A percentile compares a stretch with the other conserved stretches of the same genome.
These are phyloP conservation scores for Octonoba sinensis DNA, from an alignment of 2,888 invertebrate genomes.

Conservation along the genomic window DNA sequence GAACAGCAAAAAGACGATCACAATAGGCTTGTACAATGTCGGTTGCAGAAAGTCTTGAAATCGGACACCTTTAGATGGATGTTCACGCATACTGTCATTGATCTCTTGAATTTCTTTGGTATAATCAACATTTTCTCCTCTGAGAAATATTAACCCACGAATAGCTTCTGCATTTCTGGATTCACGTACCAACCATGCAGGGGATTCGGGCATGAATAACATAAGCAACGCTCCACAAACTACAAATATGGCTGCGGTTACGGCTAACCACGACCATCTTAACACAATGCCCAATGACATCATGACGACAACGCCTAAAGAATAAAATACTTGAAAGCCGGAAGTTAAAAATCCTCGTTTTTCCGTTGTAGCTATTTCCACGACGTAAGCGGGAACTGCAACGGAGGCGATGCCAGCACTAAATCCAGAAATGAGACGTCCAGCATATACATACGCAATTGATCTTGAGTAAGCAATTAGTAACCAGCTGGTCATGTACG, in stretches of 20 bases:
- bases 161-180: conserved; percentile 48
- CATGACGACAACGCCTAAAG: conserved; percentile 53
- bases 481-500: conserved; percentile 70
- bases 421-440: conserved; percentile 55
- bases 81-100: conserved; percentile 5
- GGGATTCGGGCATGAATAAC: conserved; percentile 64
- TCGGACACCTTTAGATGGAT: conserved; percentile 51
- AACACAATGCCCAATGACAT: conserved; percentile 56
- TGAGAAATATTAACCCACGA: conserved; percentile 68
- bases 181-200: conserved; percentile 56
- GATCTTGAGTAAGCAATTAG: conserved; percentile 66
- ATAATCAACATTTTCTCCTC: conserved; percentile 66
- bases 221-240: conserved; percentile 27
- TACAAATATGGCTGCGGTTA: conserved; percentile 29
- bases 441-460: conserved; percentile 31
- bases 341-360: conserved; percentile 60
- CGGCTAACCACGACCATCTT: conserved; percentile 60
- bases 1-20: conserved; percentile 69
- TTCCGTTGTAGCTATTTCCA: conserved; percentile 61
- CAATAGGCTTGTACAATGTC: conserved; percentile 69
- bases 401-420: conserved; percentile 56
- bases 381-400: conserved; percentile 64
- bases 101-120: conserved; percentile 46
- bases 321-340: conserved; percentile 61
- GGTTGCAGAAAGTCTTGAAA: conserved; percentile 67